These are phyloP conservation scores for Phodopus roborovskii DNA, from an alignment of 2,113 vertebrate genomes.

Conservation along the genomic window DNA sequence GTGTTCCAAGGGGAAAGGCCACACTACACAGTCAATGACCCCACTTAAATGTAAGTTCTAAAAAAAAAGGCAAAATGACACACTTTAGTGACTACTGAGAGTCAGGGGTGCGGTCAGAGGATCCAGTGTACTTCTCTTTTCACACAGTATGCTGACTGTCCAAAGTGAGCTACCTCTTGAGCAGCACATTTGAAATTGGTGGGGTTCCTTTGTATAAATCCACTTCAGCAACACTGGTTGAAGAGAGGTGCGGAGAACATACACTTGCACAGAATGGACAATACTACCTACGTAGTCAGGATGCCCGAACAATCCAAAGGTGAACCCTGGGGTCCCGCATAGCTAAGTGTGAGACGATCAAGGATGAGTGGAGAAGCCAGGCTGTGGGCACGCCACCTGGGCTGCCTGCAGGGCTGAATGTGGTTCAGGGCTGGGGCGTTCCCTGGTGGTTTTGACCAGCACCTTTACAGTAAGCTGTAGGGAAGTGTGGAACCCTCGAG, in stretches of 20 bases:
- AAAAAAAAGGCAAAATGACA: constrained; percentile 26
- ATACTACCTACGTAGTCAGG: background rate
- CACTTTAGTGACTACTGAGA: background rate
- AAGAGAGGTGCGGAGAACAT: background rate
- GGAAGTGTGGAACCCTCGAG: constrained; percentile 75
- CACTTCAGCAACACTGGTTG: background rate
- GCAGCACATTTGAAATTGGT: background rate
- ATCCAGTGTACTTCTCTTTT: background rate
- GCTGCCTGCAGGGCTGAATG: background rate
- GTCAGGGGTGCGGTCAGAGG: background rate
- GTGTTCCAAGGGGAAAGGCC: background rate
- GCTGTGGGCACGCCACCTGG: background rate
- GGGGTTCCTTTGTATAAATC: background rate
- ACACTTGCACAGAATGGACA: background rate
- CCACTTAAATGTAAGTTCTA: constrained; percentile 20
- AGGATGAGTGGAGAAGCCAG: background rate
- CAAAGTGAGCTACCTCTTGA: background rate
- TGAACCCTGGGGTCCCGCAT: background rate
- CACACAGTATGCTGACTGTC: background rate
- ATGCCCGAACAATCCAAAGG: background rate
- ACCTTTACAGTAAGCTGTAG: constrained; percentile 77
- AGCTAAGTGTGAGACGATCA: background rate
- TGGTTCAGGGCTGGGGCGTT: background rate
- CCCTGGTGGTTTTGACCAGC: constrained; percentile 68
- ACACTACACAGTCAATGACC: background rate